Conservation (phyloP, 2,888 invertebrate genomes). For the Acanthosepion pharaonis region DNA sequence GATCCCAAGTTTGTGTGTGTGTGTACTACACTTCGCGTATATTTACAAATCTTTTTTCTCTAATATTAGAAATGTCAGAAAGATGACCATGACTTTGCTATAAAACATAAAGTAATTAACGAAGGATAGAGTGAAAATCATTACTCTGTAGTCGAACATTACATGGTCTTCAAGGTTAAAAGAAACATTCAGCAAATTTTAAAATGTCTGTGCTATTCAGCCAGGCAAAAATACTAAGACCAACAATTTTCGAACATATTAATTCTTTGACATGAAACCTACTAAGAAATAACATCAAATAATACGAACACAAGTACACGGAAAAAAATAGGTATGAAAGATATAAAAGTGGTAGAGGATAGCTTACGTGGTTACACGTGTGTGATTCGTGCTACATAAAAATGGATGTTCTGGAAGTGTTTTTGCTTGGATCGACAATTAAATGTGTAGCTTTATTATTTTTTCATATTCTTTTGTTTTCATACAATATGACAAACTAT, state of each 20-base stretch:
- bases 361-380: not conserved
- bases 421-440: too few species aligned
- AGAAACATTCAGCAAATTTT: not conserved
- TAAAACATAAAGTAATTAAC: not conserved
- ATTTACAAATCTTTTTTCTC: not conserved
- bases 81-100: not conserved
- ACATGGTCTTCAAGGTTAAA: not conserved
- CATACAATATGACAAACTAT: too few species aligned
- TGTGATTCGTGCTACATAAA: too few species aligned
- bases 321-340: not conserved
- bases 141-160: not conserved
- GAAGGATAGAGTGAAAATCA: not conserved
- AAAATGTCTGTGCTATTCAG: not conserved
- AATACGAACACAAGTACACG: not conserved
- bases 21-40: not conserved
- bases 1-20: too few species aligned
- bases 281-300: not conserved
- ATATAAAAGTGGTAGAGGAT: not conserved
- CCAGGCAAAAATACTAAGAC: not conserved
- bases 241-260: not conserved
- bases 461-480: too few species aligned
- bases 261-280: not conserved
- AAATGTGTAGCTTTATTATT: too few species aligned
- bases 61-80: not conserved
- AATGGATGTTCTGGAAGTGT: too few species aligned